A percentile compares a stretch with the other conserved stretches of the same genome.
These are phyloP conservation scores for Tokudaia muenninki DNA, from an alignment of 2,797 vertebrate genomes.

Conservation along the genomic window DNA sequence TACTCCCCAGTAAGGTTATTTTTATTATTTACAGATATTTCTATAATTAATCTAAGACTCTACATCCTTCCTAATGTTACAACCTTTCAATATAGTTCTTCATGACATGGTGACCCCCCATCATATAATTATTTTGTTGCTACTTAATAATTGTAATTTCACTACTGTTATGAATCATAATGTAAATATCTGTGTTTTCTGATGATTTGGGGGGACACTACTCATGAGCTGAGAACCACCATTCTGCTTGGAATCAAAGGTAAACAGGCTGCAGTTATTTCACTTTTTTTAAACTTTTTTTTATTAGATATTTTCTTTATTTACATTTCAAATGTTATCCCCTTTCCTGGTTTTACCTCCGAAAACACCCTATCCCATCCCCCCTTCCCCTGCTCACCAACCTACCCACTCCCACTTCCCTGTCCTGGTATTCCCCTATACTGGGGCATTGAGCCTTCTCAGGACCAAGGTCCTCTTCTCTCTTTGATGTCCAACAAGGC, in stretches of 20 bases:
- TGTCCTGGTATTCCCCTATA: too few relatives aligned
- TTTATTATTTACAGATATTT: constrained; percentile 81
- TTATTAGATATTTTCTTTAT: too few relatives aligned
- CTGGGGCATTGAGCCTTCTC: too few relatives aligned
- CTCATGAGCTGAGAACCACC: neutral
- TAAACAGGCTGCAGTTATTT: constrained; percentile 76
- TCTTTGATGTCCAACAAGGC: too few relatives aligned
- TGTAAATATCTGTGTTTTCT: neutral
- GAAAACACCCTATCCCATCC: too few relatives aligned
- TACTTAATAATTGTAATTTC: neutral
- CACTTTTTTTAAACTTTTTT: neutral
- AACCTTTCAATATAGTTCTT: neutral
- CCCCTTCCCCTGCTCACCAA: too few relatives aligned
- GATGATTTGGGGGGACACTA: neutral
- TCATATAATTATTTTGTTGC: neutral
- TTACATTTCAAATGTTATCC: too few relatives aligned
- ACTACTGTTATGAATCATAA: neutral
- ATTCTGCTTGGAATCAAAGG: constrained; percentile 71
- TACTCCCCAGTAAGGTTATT: constrained; percentile 72
- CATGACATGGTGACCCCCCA: neutral
- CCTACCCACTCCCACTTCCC: too few relatives aligned
- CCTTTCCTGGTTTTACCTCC: too few relatives aligned
- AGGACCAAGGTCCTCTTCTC: too few relatives aligned
- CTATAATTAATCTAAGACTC: constrained; percentile 79
- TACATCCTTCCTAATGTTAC: constrained; percentile 20